These are phyloP conservation scores for Drosophila atroscutellata DNA, from an alignment of 2,888 invertebrate species.

Conservation along the genomic window DNA sequence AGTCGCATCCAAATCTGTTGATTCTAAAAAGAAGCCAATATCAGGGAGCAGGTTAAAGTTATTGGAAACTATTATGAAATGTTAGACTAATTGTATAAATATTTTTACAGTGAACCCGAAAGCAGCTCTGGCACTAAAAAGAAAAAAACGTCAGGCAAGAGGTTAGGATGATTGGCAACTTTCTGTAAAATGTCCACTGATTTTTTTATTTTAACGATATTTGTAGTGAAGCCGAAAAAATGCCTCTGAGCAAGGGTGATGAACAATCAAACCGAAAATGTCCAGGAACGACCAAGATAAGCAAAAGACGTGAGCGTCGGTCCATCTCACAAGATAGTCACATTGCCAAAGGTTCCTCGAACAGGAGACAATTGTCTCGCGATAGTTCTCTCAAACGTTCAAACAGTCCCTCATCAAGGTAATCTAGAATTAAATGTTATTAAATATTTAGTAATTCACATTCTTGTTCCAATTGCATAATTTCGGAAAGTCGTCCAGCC, in stretches of 20 bases:
- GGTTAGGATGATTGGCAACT: neutral
- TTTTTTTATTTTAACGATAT: neutral
- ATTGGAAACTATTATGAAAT: neutral
- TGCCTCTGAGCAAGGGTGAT: neutral
- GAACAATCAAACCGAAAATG: neutral
- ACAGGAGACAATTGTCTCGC: neutral
- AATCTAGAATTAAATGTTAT: neutral
- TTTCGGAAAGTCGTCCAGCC: constrained; percentile 48
- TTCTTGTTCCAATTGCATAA: constrained; percentile 1
- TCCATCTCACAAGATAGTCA: constrained; percentile 52
- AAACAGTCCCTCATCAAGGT: constrained; percentile 33
- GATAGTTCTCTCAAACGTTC: neutral
- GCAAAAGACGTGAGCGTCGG: constrained; percentile 44
- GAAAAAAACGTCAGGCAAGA: neutral
- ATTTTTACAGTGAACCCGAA: constrained; percentile 1
- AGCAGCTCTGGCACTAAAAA: neutral
- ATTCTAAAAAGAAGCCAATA: neutral
- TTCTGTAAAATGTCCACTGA: neutral
- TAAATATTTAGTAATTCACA: neutral
- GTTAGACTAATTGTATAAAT: neutral
- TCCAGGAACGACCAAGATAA: neutral
- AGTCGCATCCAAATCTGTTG: neutral
- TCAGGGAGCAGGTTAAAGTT: neutral
- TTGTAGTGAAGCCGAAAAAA: neutral
- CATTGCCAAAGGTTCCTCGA: neutral